Conservation (phyloP, 2,797 vertebrate genomes). For the Chiroxiphia lanceolata region DNA sequence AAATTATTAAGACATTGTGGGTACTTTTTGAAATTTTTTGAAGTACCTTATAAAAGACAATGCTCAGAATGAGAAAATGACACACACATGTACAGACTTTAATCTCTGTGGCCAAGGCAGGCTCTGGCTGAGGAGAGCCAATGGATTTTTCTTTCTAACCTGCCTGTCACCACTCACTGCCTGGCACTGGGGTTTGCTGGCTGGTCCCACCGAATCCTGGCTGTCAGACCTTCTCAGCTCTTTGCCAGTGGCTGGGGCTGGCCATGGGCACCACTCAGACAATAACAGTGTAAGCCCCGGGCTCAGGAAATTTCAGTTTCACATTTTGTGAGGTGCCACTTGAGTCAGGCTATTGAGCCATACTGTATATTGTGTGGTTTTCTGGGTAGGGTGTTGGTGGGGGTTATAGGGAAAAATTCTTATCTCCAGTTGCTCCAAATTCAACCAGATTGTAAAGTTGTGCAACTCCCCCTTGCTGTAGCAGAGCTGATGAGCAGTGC, state of each 20-base stretch:
- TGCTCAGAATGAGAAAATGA: background rate
- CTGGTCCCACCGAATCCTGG: background rate
- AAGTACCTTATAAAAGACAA: background rate
- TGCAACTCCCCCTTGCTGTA: background rate
- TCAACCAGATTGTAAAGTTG: background rate
- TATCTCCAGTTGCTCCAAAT: background rate
- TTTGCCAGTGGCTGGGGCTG: background rate
- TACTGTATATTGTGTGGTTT: background rate
- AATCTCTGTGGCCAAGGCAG: background rate
- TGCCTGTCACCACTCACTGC: background rate
- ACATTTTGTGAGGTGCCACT: background rate
- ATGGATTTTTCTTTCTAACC: background rate
- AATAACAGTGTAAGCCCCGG: background rate
- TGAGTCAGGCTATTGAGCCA: background rate
- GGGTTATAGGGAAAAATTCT: background rate
- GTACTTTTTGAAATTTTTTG: background rate
- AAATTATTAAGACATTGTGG: background rate
- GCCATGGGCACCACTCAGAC: background rate
- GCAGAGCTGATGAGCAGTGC: background rate
- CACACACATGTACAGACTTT: rapidly evolving
- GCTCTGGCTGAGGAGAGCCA: background rate
- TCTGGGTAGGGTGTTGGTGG: background rate
- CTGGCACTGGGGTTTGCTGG: background rate
- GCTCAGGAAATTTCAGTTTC: background rate
- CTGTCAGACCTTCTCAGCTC: background rate